These are phyloP conservation scores for Caenorhabditis brenneri DNA, from an alignment of 1,140 invertebrate species.

Conservation along the genomic window DNA sequence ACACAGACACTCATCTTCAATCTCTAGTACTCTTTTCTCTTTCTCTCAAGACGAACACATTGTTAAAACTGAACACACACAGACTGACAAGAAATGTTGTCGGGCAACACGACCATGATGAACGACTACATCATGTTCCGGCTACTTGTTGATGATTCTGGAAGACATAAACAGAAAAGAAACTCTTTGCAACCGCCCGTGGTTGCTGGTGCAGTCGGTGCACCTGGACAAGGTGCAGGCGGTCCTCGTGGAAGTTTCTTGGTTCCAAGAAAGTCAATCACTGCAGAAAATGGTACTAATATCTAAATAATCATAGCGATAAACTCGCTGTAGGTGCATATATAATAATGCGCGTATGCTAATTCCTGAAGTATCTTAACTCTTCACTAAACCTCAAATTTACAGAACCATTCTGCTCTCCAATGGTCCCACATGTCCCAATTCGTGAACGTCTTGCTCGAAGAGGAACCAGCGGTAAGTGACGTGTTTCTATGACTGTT, in stretches of 20 bases:
- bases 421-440: slow-evolving; percentile 57
- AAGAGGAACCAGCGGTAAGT: slow-evolving; percentile 55
- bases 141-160: slow-evolving; percentile 54
- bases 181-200: neutral
- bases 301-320: neutral
- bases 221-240: neutral
- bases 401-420: slow-evolving; percentile 58
- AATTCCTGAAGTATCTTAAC: neutral
- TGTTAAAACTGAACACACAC: neutral
- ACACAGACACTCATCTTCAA: neutral
- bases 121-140: slow-evolving; percentile 61
- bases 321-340: neutral
- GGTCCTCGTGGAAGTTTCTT: slow-evolving; percentile 15
- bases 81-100: slow-evolving; percentile 35
- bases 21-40: slow-evolving; percentile 12
- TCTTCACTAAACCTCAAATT: neutral
- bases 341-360: neutral
- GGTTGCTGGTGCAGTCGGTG: neutral
- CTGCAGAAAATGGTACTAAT: neutral
- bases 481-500: neutral
- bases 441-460: slow-evolving; percentile 55
- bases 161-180: slow-evolving; percentile 40
- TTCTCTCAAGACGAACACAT: neutral
- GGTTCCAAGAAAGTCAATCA: neutral
- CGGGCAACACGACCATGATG: slow-evolving; percentile 51